These are phyloP conservation scores for Epiblema foenella DNA, from an alignment of 2,888 invertebrate genomes.

Conservation along the genomic window DNA sequence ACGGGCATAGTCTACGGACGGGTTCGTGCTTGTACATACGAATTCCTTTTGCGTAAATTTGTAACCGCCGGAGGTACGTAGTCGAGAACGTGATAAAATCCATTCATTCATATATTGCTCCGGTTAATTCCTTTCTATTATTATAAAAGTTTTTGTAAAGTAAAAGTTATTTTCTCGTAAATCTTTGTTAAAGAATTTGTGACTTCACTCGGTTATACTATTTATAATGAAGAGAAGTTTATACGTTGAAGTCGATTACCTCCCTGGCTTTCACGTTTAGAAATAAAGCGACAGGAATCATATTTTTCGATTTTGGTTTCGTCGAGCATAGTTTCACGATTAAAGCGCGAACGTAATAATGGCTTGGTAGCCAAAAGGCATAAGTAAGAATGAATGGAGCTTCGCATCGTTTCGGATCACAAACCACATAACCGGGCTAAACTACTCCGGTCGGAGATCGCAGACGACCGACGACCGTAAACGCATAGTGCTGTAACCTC, in stretches of 20 bases:
- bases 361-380: not conserved
- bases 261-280: not conserved
- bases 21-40: slow-evolving; percentile 39
- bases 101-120: slow-evolving; percentile 1
- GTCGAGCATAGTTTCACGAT: too few relatives aligned
- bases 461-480: not conserved
- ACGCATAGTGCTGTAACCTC: too few relatives aligned
- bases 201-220: not conserved
- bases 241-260: not conserved
- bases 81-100: not conserved
- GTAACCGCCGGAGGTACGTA: too few relatives aligned
- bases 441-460: slow-evolving; percentile 6
- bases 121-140: not conserved
- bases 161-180: not conserved
- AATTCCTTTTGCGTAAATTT: slow-evolving; percentile 11
- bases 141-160: not conserved
- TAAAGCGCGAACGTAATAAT: too few relatives aligned
- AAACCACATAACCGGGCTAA: slow-evolving; percentile 1
- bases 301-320: too few relatives aligned
- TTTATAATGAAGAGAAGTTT: not conserved
- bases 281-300: not conserved
- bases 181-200: not conserved
- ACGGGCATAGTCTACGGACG: slow-evolving; percentile 39
- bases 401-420: not conserved
- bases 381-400: not conserved